These are phyloP conservation scores for Apteryx owenii DNA, from an alignment of 2,113 vertebrate species.

Conservation along the genomic window DNA sequence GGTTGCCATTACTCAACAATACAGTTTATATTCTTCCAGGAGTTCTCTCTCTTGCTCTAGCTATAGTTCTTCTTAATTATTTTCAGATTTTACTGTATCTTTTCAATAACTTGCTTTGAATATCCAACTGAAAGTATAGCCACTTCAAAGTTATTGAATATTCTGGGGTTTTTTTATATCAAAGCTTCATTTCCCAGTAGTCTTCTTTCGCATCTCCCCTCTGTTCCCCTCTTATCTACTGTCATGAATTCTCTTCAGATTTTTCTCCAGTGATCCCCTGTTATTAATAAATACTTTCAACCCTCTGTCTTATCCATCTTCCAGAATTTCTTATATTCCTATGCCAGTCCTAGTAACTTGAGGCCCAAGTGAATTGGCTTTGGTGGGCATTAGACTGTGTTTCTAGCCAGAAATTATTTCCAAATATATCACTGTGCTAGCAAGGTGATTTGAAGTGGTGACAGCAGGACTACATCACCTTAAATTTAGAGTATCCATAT, in stretches of 20 bases:
- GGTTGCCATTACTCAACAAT: constrained; percentile 49
- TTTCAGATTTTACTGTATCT: background rate
- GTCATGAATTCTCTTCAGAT: background rate
- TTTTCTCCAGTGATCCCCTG: background rate
- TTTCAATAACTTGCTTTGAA: background rate
- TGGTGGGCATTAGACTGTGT: constrained; percentile 2
- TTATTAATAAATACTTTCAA: background rate
- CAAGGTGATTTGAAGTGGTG: constrained; percentile 53
- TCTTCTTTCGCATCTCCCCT: background rate
- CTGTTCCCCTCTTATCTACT: background rate
- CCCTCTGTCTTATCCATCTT: background rate
- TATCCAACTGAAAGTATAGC: background rate
- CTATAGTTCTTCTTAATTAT: background rate
- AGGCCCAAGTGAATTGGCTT: background rate
- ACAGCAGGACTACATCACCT: constrained; percentile 52
- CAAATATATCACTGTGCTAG: constrained; percentile 21
- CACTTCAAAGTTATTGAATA: background rate
- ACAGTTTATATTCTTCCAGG: background rate
- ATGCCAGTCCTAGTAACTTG: background rate
- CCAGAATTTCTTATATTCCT: background rate
- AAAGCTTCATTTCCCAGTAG: background rate
- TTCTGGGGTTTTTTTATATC: background rate
- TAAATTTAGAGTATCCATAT: constrained; percentile 57
- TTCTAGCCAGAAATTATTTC: constrained; percentile 44
- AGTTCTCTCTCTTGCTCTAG: background rate